These are phyloP conservation scores for Villa cingulata DNA, from an alignment of 2,888 invertebrate genomes.

Conservation along the genomic window DNA sequence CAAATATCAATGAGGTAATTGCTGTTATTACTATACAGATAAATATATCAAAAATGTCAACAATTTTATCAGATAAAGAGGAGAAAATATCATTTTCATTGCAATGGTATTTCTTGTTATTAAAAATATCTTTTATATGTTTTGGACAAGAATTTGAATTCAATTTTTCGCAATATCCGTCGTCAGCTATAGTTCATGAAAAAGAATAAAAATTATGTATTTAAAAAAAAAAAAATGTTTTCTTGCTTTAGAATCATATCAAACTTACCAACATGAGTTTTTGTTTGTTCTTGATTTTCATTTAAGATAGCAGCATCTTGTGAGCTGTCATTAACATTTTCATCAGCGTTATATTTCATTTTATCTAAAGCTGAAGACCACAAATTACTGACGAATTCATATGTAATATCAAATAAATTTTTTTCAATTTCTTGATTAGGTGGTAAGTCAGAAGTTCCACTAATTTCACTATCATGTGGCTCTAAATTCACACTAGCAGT, in stretches of 20 bases:
- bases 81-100: conserved; percentile 20
- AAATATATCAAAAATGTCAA: conserved; percentile 38
- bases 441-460: background rate
- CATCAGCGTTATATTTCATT: background rate
- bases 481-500: no score
- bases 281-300: background rate
- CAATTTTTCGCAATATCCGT: conserved; percentile 22
- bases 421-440: background rate
- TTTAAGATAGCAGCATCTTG: conserved; percentile 21
- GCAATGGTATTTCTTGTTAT: background rate
- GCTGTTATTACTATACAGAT: conserved; percentile 53
- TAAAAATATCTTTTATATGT: background rate
- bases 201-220: no score
- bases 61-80: conserved; percentile 20
- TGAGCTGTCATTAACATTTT: conserved; percentile 20
- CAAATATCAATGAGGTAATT: conserved; percentile 55
- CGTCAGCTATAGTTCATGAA: conserved; percentile 1
- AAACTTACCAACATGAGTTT: background rate
- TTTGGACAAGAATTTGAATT: conserved; percentile 18
- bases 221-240: background rate
- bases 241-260: background rate
- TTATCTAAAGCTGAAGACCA: conserved; percentile 15
- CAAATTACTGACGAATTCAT: conserved; percentile 30
- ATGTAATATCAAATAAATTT: background rate
- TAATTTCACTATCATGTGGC: no score